Evolutionary conservation across 2,888 invertebrate species (phyloP), one percentile per base, ranked within the genome.

Genomic region (Leptothorax acervorum): DNA sequence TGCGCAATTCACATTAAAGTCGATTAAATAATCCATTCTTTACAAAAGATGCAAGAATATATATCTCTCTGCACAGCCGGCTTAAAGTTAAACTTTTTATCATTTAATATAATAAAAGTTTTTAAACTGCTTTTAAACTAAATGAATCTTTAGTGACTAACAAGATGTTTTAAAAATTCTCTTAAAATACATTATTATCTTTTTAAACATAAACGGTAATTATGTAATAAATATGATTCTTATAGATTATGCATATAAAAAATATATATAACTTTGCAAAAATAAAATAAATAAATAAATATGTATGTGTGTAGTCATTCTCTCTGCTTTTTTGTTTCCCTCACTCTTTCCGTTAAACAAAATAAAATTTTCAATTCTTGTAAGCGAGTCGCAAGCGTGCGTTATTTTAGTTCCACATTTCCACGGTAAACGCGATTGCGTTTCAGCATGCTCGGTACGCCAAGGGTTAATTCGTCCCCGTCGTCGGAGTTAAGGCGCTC

Each of bases 401-500:
- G 31, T 74, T 31, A 18, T 23, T 62, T 53, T 78, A 35, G 3
- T 15, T 39, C 3, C 42, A 23, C n/a, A 1, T 31, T 53, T 39
- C 62, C 5, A 62, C 39, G 48, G 9, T 71, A 51, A 55, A 53
- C 42, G 63, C 42, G 53, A 45, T 42, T 28, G n/a, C 63, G 53
- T 63, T 82, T 78, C 28, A 76, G 57, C 42, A 12, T 23, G 45
- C 31, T 2, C 12, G 55, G n/a, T 71, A 18, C 55, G 28, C 57
- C 39, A 60, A 81, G 74, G 74, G 74, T 73, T 81, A 81, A 81
- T 81, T 81, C 74, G 48, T 65, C 23, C n/a, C 75, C 39, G 79
- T 73, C 73, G 57, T 8, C 74, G 74, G 74, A 57, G 45, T 79
- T 79, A 60, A 79, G 79, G 79, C 45, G 79, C 66, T 60, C 53